A percentile compares a stretch with the other conserved stretches of the same genome.
These are phyloP conservation scores for Microplitis demolitor DNA, from an alignment of 1,140 invertebrate species.

Conservation along the genomic window DNA sequence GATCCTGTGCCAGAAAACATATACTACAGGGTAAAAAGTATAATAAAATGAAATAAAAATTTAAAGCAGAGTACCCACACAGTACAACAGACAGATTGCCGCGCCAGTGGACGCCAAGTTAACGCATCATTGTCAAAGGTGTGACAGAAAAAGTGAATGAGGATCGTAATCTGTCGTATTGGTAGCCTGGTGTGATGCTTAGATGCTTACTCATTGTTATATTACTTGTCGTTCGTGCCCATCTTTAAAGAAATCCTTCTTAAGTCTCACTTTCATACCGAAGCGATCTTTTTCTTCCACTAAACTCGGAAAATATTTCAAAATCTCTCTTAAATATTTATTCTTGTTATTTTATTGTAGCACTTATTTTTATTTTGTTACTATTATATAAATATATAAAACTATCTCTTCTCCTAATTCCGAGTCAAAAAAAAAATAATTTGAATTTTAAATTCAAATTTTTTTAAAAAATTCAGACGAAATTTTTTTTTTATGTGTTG, in stretches of 20 bases:
- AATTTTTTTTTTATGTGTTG: too few relatives aligned
- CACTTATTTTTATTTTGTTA: too few relatives aligned
- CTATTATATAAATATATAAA: too few relatives aligned
- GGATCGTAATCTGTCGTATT: conserved; percentile 50
- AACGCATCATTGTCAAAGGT: conserved; percentile 49
- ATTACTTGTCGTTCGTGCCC: conserved; percentile 36
- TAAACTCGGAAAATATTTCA: too few relatives aligned
- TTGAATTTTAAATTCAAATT: too few relatives aligned
- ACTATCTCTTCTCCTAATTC: too few relatives aligned
- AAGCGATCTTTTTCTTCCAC: too few relatives aligned
- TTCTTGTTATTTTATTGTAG: too few relatives aligned
- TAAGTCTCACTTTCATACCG: conserved; percentile 20
- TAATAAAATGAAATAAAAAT: background rate
- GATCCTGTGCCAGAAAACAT: background rate
- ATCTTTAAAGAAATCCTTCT: conserved; percentile 41
- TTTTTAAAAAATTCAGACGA: too few relatives aligned
- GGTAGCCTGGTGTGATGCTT: conserved; percentile 21
- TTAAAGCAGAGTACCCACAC: background rate
- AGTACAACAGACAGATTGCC: conserved; percentile 1
- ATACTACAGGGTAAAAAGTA: background rate
- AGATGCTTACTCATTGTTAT: conserved; percentile 32
- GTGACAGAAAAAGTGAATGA: conserved; percentile 36
- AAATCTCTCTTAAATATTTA: too few relatives aligned
- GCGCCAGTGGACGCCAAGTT: conserved; percentile 40
- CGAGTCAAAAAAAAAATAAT: too few relatives aligned